Base-by-base conservation (phyloP, 1,140 invertebrate species). In the Macrobrachium rosenbergii region DNA sequence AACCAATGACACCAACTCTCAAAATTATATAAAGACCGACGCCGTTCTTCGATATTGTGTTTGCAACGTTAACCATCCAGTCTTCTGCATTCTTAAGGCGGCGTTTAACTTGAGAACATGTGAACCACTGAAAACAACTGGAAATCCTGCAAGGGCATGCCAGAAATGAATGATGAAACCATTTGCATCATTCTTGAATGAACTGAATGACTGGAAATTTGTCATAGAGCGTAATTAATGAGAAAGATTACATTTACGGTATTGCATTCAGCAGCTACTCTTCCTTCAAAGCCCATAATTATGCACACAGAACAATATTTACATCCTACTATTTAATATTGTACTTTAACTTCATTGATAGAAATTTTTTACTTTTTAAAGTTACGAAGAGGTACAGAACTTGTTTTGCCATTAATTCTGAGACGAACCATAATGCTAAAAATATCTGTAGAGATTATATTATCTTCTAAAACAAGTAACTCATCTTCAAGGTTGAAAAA, bases 301-400 rank as follows among this genome's bases (percentile, higher is more conserved):
- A 83, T 69, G 81, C 85, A 43, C 69, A 63, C 83, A 84, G 37
- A 84, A 87, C 67, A 64, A 86, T 63, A 67, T 69, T 82, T 82
- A 87, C 69, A 75, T 72, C 59, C 85, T 87, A 87, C 60, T 87
- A 62, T 73, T 80, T 87, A 80, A 87, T 82, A 77, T 87, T 87
- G 85, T 87, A 87, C 85, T 87, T 87, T 87, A 85, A 80, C 78
- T 87, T 87, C 78, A 87, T 60, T 75, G 78, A 87, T 81, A 87
- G 78, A 87, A 87, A 86, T 79, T 82, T 81, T 82, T 87, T 69
- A 60, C 60, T 76, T 63, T 87, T 81, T 81, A 64, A 87, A 23
- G 72, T 59, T 81, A 73, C 78, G 75, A 87, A 87, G 85, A 81
- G 85, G 78, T 87, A 82, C 81, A 87, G 85, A 87, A 75, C 67